Evolutionary conservation across 2,113 vertebrate genomes (phyloP).

Genomic region (Columba janthina): DNA sequence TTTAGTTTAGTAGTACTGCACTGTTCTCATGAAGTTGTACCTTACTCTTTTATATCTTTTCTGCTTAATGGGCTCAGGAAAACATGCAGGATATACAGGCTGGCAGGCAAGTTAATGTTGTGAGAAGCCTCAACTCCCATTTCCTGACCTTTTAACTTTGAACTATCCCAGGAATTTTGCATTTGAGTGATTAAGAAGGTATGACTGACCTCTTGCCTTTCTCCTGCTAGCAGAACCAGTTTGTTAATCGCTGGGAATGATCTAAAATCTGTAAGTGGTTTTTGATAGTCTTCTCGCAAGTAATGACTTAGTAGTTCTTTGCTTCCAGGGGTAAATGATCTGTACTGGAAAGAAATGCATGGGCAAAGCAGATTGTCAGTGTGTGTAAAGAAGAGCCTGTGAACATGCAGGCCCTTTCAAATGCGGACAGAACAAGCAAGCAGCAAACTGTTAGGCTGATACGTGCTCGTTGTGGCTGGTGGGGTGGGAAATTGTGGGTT

Average conservation of each 20-base stretch:
- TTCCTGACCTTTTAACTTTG: conserved; percentile 59
- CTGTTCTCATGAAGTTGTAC: background rate
- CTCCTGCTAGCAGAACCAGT: conserved; percentile 40
- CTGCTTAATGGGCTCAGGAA: conserved; percentile 36
- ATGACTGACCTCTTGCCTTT: conserved; percentile 21
- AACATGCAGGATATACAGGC: conserved; percentile 20
- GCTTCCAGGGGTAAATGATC: background rate
- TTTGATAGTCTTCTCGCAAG: conserved; percentile 18
- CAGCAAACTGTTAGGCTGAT: background rate
- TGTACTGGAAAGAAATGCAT: background rate
- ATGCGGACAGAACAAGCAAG: background rate
- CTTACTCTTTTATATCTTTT: conserved; percentile 13
- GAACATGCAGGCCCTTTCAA: background rate
- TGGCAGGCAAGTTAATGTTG: conserved; percentile 61
- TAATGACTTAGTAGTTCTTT: conserved; percentile 1
- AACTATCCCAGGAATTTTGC: conserved; percentile 59
- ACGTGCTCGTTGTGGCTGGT: background rate
- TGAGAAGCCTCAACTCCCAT: conserved; percentile 48
- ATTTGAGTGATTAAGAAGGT: conserved; percentile 49
- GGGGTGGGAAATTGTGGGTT: background rate
- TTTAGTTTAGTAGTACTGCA: background rate
- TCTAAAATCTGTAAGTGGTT: conserved; percentile 12
- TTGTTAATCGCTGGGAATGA: conserved; percentile 48
- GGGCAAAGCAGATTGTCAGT: background rate
- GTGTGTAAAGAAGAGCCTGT: background rate